A percentile compares a stretch with the other conserved stretches of the same genome.
These are phyloP conservation scores for Ophion obscuratus DNA, from an alignment of 2,888 invertebrate species.

Conservation along the genomic window DNA sequence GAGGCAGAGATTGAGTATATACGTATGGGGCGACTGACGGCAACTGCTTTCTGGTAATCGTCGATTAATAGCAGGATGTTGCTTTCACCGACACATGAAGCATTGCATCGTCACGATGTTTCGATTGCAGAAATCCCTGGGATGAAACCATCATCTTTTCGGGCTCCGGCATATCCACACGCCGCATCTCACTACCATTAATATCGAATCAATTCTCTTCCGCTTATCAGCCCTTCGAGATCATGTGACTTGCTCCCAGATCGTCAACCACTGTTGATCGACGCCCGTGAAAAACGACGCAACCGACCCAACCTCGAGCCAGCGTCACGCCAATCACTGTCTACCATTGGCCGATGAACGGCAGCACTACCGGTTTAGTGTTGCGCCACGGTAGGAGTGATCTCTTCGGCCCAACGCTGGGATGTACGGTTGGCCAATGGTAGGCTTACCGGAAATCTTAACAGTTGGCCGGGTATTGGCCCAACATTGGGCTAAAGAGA, in stretches of 20 bases:
- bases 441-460: too few species aligned
- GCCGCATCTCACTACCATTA: neutral
- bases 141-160: neutral
- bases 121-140: neutral
- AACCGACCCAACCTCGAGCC: too few species aligned
- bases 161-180: neutral
- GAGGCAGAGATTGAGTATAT: conserved; percentile 36
- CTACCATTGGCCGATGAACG: too few species aligned
- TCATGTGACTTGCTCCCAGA: neutral
- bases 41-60: conserved; percentile 49
- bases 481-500: too few species aligned
- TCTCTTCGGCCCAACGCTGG: too few species aligned
- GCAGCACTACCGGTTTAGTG: too few species aligned
- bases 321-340: too few species aligned
- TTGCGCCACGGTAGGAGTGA: too few species aligned
- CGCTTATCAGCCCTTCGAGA: neutral
- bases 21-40: conserved; percentile 17
- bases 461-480: too few species aligned
- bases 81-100: conserved; percentile 52
- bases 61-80: conserved; percentile 64
- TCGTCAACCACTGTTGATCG: neutral
- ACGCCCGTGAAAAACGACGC: too few species aligned
- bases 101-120: conserved; percentile 16
- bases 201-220: neutral
- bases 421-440: too few species aligned